Conservation (phyloP, 2,113 vertebrate species). For the Sinocyclocheilus anophthalmus region DNA sequence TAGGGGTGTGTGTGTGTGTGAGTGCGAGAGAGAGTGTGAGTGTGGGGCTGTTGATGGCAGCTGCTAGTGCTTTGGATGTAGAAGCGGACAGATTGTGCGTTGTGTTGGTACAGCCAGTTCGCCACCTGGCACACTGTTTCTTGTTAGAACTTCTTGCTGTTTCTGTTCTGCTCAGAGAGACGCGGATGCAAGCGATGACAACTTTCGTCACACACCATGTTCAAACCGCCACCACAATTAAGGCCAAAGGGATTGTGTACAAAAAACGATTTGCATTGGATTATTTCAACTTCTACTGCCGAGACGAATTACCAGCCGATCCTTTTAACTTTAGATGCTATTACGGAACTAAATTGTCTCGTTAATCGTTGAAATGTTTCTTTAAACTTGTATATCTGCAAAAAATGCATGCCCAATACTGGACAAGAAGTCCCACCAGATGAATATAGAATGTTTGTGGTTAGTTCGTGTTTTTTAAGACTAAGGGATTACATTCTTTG, state of each 20-base stretch:
- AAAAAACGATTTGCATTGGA: conserved; percentile 18
- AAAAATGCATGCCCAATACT: neutral
- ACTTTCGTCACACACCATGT: conserved; percentile 56
- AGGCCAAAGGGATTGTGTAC: conserved; percentile 36
- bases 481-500: neutral
- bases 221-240: conserved; percentile 46
- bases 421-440: neutral
- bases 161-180: conserved; percentile 81
- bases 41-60: conserved; percentile 84
- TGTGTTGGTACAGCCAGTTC: conserved; percentile 85
- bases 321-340: neutral
- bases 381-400: neutral
- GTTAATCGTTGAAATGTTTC: neutral
- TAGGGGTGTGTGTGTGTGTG: conserved; percentile 41
- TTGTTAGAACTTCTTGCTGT: conserved; percentile 85
- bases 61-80: conserved; percentile 86
- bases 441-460: neutral
- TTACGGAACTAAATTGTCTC: neutral
- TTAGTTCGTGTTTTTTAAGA: neutral
- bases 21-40: conserved; percentile 72
- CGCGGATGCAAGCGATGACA: conserved; percentile 65
- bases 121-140: conserved; percentile 85
- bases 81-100: conserved; percentile 86
- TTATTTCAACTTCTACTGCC: neutral
- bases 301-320: neutral